Base-by-base conservation (phyloP, 2,113 vertebrate genomes). In the Cryptotis parvus region DNA sequence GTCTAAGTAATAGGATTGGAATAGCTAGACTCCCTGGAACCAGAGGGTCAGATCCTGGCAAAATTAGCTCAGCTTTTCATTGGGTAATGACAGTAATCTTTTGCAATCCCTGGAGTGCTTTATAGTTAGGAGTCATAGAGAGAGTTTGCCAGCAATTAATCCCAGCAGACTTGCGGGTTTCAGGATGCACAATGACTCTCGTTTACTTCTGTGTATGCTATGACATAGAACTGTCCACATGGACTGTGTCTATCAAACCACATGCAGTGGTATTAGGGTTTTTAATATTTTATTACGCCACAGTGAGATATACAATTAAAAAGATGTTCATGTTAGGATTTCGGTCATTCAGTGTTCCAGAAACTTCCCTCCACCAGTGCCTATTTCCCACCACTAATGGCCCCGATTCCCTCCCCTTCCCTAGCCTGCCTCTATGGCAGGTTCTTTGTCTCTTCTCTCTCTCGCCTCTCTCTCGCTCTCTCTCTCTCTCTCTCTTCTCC, bases 1-100 rank as follows among this genome's bases (percentile, higher is more conserved):
- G 85, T 9, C 0, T 85, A 58, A 84, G 94, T 66, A 63, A 45
- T 73, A 63, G 78, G 73, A 88, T 20, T 75, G 70, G 12, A 92
- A 93, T 70, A 90, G 90, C 85, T 78, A 89, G 93, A 96, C 95
- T 95, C 66, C 72, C 93, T 95, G 93, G 94, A 95, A 96, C 90
- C 79, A 66, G 78, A 90, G 65, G 89, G 70, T 89, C 90, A 90
- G 84, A 91, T 52, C 87, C 70, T 63, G 63, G 81, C 84, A 87
- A 89, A 92, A 92, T 91, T 68, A 95, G 78, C 74, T 92, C 15
- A 0, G 91, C 69, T 95, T 91, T 75, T 73, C 84, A 61, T 90
- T 43, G 3, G 43, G n/a, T 88, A 83, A 90, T 79, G 52, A 90
- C 90, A 86, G 15, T 84, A 79, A 94, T 93, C 87, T 93, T 72